Evolutionary conservation across 2,113 vertebrate genomes (phyloP).

Genomic region (Malaclemys terrapin): DNA sequence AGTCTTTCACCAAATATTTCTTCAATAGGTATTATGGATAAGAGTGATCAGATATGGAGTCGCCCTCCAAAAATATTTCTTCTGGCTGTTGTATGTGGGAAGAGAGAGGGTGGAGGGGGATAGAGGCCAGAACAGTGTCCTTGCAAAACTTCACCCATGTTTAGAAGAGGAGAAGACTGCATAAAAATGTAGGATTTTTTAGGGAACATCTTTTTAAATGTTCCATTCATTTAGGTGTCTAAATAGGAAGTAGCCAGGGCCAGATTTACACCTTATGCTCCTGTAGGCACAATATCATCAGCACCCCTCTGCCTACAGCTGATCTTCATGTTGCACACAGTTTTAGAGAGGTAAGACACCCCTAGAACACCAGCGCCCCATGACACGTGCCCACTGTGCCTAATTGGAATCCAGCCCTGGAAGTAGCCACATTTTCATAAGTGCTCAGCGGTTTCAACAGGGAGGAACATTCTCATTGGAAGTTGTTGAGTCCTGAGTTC

Average conservation of each 20-base stretch:
- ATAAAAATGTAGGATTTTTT: background rate
- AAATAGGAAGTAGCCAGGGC: background rate
- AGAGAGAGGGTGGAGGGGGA: background rate
- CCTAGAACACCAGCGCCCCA: too few relatives aligned
- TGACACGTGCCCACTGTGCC: too few relatives aligned
- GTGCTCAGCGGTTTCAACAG: background rate
- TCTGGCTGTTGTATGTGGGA: background rate
- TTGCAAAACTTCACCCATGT: background rate
- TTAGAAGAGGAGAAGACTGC: background rate
- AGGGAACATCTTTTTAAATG: background rate
- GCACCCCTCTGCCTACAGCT: too few relatives aligned
- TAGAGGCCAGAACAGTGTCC: background rate
- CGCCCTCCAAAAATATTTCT: background rate
- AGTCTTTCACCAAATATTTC: background rate
- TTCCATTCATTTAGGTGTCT: background rate
- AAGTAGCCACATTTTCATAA: background rate
- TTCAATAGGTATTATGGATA: background rate
- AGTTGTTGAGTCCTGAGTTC: background rate
- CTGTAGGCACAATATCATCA: too few relatives aligned
- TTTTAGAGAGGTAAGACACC: too few relatives aligned
- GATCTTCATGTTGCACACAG: too few relatives aligned
- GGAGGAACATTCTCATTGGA: background rate
- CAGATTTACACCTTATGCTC: too few relatives aligned
- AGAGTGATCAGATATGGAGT: background rate
- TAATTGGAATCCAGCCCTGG: background rate